Evolutionary conservation across 2,888 invertebrate genomes (phyloP).

Genomic region (Tanytarsus gracilentus): DNA sequence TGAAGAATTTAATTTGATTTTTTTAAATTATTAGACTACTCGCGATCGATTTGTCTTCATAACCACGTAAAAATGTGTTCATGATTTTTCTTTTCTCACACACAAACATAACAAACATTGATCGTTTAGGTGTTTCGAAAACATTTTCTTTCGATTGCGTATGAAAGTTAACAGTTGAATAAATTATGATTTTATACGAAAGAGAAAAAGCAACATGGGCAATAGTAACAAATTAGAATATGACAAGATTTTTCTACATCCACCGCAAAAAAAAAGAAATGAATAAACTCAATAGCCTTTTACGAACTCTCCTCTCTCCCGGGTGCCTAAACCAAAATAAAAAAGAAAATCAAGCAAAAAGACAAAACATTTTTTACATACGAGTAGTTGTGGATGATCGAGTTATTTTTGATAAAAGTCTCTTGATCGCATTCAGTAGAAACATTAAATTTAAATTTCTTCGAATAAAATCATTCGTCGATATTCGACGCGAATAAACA

Average conservation of each 20-base stretch:
- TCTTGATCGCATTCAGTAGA: background rate
- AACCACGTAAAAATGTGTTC: too few species aligned
- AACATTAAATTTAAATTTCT: background rate
- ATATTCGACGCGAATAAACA: background rate
- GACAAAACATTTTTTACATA: background rate
- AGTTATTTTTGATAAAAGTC: background rate
- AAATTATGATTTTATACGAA: background rate
- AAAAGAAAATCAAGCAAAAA: background rate
- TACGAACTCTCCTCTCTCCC: background rate
- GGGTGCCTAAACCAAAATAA: background rate
- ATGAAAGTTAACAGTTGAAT: too few species aligned
- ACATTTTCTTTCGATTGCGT: too few species aligned
- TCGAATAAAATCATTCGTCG: background rate
- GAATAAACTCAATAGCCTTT: slow-evolving; percentile 6
- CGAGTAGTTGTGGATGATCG: background rate
- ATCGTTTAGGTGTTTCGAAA: too few species aligned
- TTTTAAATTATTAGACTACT: too few species aligned
- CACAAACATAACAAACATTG: too few species aligned
- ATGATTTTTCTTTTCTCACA: too few species aligned
- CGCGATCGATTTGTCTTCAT: too few species aligned
- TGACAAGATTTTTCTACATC: background rate
- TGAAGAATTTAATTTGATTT: background rate
- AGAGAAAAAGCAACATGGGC: background rate
- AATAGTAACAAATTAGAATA: background rate
- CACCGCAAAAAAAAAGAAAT: background rate